Evolutionary conservation across 2,888 invertebrate species (phyloP).

Genomic region (Caenorhabditis panamensis): DNA sequence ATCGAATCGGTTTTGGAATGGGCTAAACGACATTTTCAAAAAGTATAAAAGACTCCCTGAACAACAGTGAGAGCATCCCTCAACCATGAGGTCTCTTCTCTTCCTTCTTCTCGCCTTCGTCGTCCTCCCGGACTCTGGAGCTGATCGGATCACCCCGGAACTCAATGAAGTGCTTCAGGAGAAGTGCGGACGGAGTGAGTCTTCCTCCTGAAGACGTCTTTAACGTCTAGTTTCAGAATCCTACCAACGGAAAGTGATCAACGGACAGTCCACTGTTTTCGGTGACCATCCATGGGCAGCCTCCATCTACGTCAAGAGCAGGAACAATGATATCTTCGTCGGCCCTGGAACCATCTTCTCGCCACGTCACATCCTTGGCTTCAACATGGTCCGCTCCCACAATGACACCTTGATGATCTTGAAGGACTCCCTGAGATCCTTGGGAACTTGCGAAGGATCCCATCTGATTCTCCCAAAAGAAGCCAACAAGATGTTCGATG

Average conservation of each 20-base stretch:
- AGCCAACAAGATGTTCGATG: background rate
- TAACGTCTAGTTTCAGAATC: background rate
- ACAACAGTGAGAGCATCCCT: no score
- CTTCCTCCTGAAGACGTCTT: background rate
- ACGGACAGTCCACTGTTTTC: conserved; percentile 1
- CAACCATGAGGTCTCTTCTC: background rate
- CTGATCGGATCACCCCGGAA: background rate
- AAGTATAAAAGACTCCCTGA: no score
- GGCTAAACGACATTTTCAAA: no score
- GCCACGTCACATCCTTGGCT: conserved; percentile 17
- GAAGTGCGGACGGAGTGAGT: conserved; percentile 7
- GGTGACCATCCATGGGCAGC: conserved; percentile 38
- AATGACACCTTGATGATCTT: background rate
- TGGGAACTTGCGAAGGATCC: conserved; percentile 17
- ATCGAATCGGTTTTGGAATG: no score
- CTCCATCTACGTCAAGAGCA: conserved; percentile 13
- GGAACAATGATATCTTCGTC: background rate
- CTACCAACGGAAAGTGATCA: conserved; percentile 25
- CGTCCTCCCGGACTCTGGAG: no score
- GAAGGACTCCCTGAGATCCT: no score
- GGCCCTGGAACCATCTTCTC: conserved; percentile 40
- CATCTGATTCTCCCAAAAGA: conserved; percentile 5
- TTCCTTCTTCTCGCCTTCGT: background rate
- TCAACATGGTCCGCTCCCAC: conserved; percentile 9
- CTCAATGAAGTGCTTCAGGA: background rate